Percentiles rank a stretch among this genome's conserved stretches.
Conservation (phyloP, 2,113 vertebrate species). For the Brachyhypopomus gauderio region DNA sequence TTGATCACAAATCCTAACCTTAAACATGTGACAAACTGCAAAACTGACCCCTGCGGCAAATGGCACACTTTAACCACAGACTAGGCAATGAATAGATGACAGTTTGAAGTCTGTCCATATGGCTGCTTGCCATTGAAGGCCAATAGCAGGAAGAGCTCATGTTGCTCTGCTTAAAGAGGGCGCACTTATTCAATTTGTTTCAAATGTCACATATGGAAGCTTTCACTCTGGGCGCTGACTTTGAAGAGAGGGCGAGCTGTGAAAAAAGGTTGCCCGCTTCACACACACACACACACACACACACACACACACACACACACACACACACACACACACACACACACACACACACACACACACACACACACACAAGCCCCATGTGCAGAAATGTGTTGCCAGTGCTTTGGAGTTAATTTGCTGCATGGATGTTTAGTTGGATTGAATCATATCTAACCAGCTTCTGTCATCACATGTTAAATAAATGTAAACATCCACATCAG, state of each 20-base stretch:
- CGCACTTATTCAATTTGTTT: slow-evolving; percentile 78
- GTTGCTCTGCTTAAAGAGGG: slow-evolving; percentile 65
- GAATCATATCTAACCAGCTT: slow-evolving; percentile 45
- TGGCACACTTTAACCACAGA: slow-evolving; percentile 7
- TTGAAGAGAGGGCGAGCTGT: slow-evolving; percentile 72
- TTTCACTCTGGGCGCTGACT: slow-evolving; percentile 71
- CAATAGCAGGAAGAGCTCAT: slow-evolving; percentile 62
- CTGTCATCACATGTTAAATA: neutral
- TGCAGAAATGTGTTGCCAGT: neutral
- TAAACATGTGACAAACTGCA: neutral
- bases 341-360: neutral
- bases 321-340: neutral
- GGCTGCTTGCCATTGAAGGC: slow-evolving; percentile 32
- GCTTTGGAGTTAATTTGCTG: neutral
- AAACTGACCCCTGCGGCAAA: neutral
- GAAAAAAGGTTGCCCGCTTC: slow-evolving; percentile 71
- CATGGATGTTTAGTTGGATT: neutral
- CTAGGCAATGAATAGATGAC: slow-evolving; percentile 1
- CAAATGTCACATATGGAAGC: slow-evolving; percentile 81
- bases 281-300: slow-evolving; percentile 56
- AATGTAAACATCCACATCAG: slow-evolving; percentile 2
- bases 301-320: slow-evolving; percentile 12
- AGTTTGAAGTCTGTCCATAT: slow-evolving; percentile 40
- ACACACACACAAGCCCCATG: neutral
- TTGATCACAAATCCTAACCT: neutral